These are phyloP conservation scores for Rhipidura dahli DNA, from an alignment of 2,113 vertebrate species.

Conservation along the genomic window DNA sequence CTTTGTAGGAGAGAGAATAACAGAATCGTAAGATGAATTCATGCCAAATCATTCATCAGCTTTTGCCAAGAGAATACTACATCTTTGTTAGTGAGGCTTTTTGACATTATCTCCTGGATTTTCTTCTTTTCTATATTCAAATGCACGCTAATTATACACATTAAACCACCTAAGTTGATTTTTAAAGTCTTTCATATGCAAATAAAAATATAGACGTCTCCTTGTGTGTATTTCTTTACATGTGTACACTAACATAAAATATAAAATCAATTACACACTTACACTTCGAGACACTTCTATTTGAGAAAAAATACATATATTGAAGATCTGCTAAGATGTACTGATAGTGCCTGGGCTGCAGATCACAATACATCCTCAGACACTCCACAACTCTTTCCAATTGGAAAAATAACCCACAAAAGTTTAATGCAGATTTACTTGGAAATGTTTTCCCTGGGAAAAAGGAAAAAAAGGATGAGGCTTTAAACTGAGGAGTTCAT, in stretches of 20 bases:
- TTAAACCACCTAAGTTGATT: constrained; percentile 59
- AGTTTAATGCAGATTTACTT: constrained; percentile 54
- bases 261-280: constrained; percentile 65
- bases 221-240: constrained; percentile 55
- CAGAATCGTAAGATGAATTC: constrained; percentile 66
- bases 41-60: constrained; percentile 73
- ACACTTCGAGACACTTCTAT: constrained; percentile 44
- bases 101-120: constrained; percentile 74
- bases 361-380: constrained; percentile 2
- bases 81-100: constrained; percentile 76
- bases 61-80: constrained; percentile 76
- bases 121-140: constrained; percentile 69
- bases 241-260: constrained; percentile 60
- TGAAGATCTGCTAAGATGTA: constrained; percentile 20
- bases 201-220: constrained; percentile 68
- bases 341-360: background rate
- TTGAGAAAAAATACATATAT: background rate
- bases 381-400: background rate
- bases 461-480: background rate
- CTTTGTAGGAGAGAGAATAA: constrained; percentile 62
- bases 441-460: constrained; percentile 4
- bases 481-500: background rate
- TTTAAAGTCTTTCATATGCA: constrained; percentile 71
- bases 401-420: constrained; percentile 53
- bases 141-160: constrained; percentile 65